Evolutionary conservation across 2,888 invertebrate genomes (phyloP), one percentile per base, ranked within the genome.

Genomic region (Xanthia icteritia): DNA sequence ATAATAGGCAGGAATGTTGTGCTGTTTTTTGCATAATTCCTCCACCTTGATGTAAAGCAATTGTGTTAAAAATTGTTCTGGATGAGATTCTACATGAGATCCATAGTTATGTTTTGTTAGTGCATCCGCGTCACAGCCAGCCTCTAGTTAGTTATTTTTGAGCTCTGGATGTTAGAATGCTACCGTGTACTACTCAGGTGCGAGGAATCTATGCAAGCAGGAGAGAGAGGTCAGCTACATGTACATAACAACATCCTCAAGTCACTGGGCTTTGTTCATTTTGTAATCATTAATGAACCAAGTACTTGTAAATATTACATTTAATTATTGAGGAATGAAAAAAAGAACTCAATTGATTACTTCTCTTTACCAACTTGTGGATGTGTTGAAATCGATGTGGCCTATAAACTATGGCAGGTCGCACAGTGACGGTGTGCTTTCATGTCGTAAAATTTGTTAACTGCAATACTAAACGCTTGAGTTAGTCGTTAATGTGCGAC

Each of bases 51-150:
- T 86, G 84, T 88, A 85, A 90, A 86, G 87, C 79, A 78, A 86
- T 79, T 74, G 74, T 86, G 77, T 88, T 81, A 93, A 95, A 95
- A 95, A 96, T 95, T 95, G 96, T 96, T 96, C 95, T 95, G 96
- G 95, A 95, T 93, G 91, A 91, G 90, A 91, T 92, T 92, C 87
- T 90, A 92, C 93, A 91, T 93, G 91, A 91, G 91, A 86, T 88
- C 89, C 89, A 90, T 93, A 91, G 90, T 90, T 90, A 90, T 91
- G 90, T 91, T 93, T 93, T 94, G 94, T 93, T 95, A 95, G 95
- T 95, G 95, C 95, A 95, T 94, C 94, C 90, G 92, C 92, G 91
- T 93, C 93, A 92, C 92, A 91, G 92, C 93, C 93, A 93, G 94
- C 91, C 95, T 94, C 93, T 90, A 89, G 86, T 91, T 92, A 92